These are phyloP conservation scores for Salvator merianae DNA, from an alignment of 2,113 vertebrate genomes.

Conservation along the genomic window DNA sequence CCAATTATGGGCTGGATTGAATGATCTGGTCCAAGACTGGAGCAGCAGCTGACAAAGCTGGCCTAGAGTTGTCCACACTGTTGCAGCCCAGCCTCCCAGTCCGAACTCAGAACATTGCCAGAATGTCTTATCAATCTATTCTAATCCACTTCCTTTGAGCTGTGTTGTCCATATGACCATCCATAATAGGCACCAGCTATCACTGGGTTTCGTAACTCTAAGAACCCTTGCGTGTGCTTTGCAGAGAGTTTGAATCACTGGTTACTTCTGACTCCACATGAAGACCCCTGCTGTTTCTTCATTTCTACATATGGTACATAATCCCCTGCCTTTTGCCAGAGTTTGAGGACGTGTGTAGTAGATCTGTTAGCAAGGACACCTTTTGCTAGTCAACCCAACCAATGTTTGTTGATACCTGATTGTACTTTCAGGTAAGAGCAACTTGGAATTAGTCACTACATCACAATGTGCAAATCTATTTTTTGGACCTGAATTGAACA, in stretches of 20 bases:
- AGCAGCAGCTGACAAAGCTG: too few relatives aligned
- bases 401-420: background rate
- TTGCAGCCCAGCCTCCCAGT: too few relatives aligned
- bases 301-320: background rate
- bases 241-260: background rate
- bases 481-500: background rate
- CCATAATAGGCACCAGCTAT: too few relatives aligned
- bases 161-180: too few relatives aligned
- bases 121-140: too few relatives aligned
- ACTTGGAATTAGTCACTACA: background rate
- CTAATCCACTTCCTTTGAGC: too few relatives aligned
- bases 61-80: too few relatives aligned
- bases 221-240: too few relatives aligned
- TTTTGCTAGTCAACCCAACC: background rate
- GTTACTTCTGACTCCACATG: background rate
- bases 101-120: too few relatives aligned
- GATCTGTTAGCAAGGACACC: background rate
- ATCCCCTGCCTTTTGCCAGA: background rate
- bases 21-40: too few relatives aligned
- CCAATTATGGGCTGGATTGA: too few relatives aligned
- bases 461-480: background rate
- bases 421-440: background rate
- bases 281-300: background rate
- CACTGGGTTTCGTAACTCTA: too few relatives aligned
- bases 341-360: background rate